Base-by-base conservation (phyloP, 2,888 invertebrate species). In the Andrena minutula region DNA sequence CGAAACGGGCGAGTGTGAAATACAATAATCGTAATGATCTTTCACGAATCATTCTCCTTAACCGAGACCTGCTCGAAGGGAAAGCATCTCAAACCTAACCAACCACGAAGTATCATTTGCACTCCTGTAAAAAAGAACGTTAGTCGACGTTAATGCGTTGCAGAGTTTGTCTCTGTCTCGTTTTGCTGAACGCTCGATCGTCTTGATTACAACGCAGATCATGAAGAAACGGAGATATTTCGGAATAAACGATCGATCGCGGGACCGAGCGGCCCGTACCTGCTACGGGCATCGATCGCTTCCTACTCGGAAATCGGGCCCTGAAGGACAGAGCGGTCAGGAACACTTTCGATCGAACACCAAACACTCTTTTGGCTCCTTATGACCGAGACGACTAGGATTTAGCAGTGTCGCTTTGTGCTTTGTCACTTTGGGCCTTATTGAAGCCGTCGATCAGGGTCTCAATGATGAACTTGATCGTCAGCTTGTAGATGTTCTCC, bases 381-480 rank as follows among this genome's bases (percentile, higher is more conserved):
- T 66, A 69, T 20, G 75, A 81, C 63, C 74, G 70, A 81, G 81
- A 82, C 84, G 82, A 90, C 90, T 90, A 88, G 88, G 90, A 89
- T 65, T 90, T 90, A 76, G 85, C 84, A 16, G 79, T 76, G 64
- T 79, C 85, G 61, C 76, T 88, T 73, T 81, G 85, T 81, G 84
- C 88, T 84, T 89, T 94, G 89, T 97, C 96, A 93, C 82, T 87
- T 75, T 82, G 84, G 60, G 89, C 88, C 88, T 95, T 94, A 89
- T 97, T 96, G 94, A 96, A 98, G 10, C 98, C 98, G 86, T 96
- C 96, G 70, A 97, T 96, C 84, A 98, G 94, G 82, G 97, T 98
- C 92, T 97, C 97, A 90, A 98, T 95, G 89, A 98, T 98, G 92
- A 98, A 97, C 93, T 96, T 96, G 92, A 98, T 98, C 73, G 98